phyloP scores from a whole-genome alignment of 64 coral and sea anemone species.

The Orbicella faveolata region DNA sequence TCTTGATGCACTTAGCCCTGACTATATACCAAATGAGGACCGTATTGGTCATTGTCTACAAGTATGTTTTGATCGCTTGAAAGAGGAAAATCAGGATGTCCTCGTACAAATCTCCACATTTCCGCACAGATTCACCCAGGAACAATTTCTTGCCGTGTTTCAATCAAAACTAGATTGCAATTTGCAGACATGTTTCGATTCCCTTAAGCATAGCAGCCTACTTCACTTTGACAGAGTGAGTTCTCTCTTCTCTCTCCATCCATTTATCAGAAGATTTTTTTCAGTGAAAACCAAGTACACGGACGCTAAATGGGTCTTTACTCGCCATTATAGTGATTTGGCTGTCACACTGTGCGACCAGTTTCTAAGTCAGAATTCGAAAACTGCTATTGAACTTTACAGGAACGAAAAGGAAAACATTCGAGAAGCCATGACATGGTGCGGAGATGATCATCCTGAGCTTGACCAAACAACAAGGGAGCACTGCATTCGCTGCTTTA shows the following conservation, averaged over 20 bases:
- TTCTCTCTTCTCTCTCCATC: slow-evolving; percentile 4
- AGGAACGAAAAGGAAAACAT: slow-evolving; percentile 21
- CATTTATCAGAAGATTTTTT: slow-evolving; percentile 26
- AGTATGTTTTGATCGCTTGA: slow-evolving; percentile 29
- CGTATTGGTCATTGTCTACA: slow-evolving; percentile 13
- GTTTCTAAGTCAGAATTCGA: slow-evolving; percentile 18
- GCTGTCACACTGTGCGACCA: not conserved
- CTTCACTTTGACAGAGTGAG: not conserved
- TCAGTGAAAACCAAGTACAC: not conserved
- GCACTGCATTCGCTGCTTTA: slow-evolving; percentile 25
- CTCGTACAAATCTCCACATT: slow-evolving; percentile 16
- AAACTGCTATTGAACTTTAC: slow-evolving; percentile 2
- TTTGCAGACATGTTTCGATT: not conserved
- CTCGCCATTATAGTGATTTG: slow-evolving; percentile 2
- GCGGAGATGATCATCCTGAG: slow-evolving; percentile 15
- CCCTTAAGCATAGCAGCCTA: slow-evolving; percentile 20
- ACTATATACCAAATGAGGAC: not conserved
- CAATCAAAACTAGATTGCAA: not conserved
- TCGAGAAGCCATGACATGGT: slow-evolving; percentile 42
- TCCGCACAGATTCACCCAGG: slow-evolving; percentile 17
- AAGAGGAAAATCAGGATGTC: not conserved
- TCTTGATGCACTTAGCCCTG: not conserved
- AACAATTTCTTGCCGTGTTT: slow-evolving; percentile 12
- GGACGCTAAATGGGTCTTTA: slow-evolving; percentile 13
- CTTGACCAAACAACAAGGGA: not conserved